phyloP scores from a whole-genome alignment of 2,113 vertebrate genomes.

The Engystomops pustulosus region DNA sequence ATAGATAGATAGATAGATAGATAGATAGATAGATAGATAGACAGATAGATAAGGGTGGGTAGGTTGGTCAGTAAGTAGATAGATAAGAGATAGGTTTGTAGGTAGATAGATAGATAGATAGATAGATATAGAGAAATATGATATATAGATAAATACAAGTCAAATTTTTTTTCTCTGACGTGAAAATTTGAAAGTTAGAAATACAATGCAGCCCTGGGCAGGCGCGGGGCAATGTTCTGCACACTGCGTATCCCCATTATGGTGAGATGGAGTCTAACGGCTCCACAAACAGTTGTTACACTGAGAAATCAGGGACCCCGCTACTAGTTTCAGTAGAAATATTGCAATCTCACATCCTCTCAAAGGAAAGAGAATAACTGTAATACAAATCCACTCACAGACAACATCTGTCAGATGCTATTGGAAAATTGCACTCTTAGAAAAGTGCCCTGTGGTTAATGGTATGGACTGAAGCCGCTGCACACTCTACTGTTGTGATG shows the following conservation, averaged over 20 bases:
- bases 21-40: constrained; percentile 17
- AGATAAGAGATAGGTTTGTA: background rate
- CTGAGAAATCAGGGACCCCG: constrained; percentile 1
- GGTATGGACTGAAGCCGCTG: constrained; percentile 48
- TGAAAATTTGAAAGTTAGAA: background rate
- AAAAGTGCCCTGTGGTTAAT: constrained; percentile 39
- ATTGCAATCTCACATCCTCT: constrained; percentile 56
- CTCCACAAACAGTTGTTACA: constrained; percentile 39
- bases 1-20: constrained; percentile 19
- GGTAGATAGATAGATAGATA: background rate
- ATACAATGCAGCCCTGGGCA: too few species aligned
- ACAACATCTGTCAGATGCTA: constrained; percentile 37
- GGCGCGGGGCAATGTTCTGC: too few species aligned
- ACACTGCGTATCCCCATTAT: constrained; percentile 7
- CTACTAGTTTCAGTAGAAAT: constrained; percentile 51
- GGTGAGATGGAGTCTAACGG: constrained; percentile 1
- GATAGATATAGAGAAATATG: background rate
- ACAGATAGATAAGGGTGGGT: background rate
- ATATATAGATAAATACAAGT: background rate
- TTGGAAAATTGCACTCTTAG: constrained; percentile 36
- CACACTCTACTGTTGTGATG: constrained; percentile 27
- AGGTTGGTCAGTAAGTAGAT: too few species aligned
- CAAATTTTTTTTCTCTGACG: too few species aligned
- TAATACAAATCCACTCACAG: constrained; percentile 55
- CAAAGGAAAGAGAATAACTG: constrained; percentile 58